Evolutionary conservation across 2,113 vertebrate genomes (phyloP).

Genomic region (Gracilinanus agilis): DNA sequence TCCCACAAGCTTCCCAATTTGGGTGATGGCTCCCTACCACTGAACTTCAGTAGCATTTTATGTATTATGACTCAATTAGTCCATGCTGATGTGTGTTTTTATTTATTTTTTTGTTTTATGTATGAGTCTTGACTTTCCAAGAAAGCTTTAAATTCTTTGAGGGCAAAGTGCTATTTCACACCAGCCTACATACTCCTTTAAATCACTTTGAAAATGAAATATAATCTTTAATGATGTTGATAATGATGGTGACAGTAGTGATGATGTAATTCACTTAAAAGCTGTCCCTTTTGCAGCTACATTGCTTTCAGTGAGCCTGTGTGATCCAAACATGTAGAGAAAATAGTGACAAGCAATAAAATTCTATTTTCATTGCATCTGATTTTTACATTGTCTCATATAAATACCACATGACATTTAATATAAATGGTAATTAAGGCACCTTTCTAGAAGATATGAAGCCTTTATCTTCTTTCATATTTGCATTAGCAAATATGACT

Average conservation of each 20-base stretch:
- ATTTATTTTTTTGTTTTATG: neutral
- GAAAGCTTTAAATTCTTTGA: neutral
- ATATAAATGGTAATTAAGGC: slow-evolving; percentile 20
- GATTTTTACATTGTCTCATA: slow-evolving; percentile 39
- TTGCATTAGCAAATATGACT: neutral
- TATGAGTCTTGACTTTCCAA: neutral
- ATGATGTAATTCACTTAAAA: slow-evolving; percentile 34
- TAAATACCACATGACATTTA: slow-evolving; percentile 43
- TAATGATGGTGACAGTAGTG: slow-evolving; percentile 3
- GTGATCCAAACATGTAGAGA: slow-evolving; percentile 32
- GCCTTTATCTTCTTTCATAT: neutral
- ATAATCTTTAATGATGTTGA: neutral
- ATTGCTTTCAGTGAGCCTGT: neutral
- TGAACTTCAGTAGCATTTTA: neutral
- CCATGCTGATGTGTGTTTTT: neutral
- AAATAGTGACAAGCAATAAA: neutral
- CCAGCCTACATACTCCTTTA: neutral
- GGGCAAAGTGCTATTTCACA: neutral
- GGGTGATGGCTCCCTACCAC: neutral
- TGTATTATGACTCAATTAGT: neutral
- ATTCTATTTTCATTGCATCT: slow-evolving; percentile 39
- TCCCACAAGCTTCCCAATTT: neutral
- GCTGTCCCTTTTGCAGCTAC: slow-evolving; percentile 1
- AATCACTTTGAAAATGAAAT: neutral
- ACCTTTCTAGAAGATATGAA: neutral